phyloP scores from a whole-genome alignment of 2,113 vertebrate genomes.

The Tricholaema leucomelas region DNA sequence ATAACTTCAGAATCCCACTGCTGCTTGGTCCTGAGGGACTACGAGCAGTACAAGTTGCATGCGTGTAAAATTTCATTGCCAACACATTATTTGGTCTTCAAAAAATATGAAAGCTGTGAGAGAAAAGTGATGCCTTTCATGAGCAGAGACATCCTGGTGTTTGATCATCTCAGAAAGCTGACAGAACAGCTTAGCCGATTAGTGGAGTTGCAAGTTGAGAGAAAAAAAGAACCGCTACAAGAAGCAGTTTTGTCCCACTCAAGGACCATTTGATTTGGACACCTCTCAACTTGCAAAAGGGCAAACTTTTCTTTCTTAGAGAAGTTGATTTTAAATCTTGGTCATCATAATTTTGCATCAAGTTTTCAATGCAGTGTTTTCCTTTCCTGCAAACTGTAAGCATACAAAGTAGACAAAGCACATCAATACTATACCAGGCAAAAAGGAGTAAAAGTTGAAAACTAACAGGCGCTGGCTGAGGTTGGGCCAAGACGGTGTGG shows the following conservation, averaged over 20 bases:
- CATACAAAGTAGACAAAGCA: conserved; percentile 16
- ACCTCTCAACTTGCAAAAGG: background rate
- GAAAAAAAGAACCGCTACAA: background rate
- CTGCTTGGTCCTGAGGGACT: background rate
- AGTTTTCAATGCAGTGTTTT: conserved; percentile 37
- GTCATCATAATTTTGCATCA: background rate
- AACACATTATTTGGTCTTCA: background rate
- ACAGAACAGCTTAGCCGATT: background rate
- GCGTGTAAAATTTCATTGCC: background rate
- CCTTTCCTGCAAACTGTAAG: background rate
- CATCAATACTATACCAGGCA: conserved; percentile 73
- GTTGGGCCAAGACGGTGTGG: conserved; percentile 86
- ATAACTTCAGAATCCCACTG: background rate
- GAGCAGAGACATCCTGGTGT: background rate
- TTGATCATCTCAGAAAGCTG: background rate
- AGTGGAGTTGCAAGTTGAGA: background rate
- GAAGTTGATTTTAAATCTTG: background rate
- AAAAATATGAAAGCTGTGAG: background rate
- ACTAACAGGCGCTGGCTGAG: conserved; percentile 88
- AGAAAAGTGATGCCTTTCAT: background rate
- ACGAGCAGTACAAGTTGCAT: background rate
- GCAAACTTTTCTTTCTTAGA: background rate
- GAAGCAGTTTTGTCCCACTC: background rate
- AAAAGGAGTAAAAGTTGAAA: conserved; percentile 69
- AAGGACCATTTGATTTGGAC: background rate